Evolutionary conservation across 2,797 vertebrate species (phyloP).

Genomic region (Avahi laniger): DNA sequence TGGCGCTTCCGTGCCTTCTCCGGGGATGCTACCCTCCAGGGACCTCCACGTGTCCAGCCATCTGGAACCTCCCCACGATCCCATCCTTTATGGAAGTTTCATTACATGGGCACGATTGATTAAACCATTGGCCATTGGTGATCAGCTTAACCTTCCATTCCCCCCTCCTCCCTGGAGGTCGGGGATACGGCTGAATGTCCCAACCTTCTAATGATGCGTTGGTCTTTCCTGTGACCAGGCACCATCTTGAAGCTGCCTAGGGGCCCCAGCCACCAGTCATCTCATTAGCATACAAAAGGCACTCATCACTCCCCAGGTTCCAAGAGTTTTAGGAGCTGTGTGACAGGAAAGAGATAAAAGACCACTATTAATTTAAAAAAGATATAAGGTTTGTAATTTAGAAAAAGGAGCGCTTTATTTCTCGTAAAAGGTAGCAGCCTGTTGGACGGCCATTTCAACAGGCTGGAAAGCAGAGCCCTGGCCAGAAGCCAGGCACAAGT

Average conservation of each 20-base stretch:
- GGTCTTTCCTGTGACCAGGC: neutral
- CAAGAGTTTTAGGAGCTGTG: neutral
- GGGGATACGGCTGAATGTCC: neutral
- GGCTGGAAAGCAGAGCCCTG: neutral
- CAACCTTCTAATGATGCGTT: neutral
- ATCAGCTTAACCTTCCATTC: neutral
- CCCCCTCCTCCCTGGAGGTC: neutral
- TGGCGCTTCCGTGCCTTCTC: neutral
- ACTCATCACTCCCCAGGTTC: neutral
- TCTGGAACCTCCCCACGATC: neutral
- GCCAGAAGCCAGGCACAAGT: neutral
- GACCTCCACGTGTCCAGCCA: neutral
- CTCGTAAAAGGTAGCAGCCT: neutral
- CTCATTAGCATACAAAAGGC: neutral
- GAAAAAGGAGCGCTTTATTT: neutral
- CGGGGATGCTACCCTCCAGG: neutral
- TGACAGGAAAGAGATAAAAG: neutral
- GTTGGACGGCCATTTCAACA: neutral
- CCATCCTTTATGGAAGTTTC: neutral
- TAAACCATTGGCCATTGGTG: neutral
- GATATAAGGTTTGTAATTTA: neutral
- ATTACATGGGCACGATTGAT: neutral
- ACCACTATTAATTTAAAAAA: neutral
- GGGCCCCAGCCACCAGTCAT: neutral
- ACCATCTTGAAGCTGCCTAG: neutral